Evolutionary conservation across 2,113 vertebrate species (phyloP).

Genomic region (Hypocryptadius cinnamomeus): DNA sequence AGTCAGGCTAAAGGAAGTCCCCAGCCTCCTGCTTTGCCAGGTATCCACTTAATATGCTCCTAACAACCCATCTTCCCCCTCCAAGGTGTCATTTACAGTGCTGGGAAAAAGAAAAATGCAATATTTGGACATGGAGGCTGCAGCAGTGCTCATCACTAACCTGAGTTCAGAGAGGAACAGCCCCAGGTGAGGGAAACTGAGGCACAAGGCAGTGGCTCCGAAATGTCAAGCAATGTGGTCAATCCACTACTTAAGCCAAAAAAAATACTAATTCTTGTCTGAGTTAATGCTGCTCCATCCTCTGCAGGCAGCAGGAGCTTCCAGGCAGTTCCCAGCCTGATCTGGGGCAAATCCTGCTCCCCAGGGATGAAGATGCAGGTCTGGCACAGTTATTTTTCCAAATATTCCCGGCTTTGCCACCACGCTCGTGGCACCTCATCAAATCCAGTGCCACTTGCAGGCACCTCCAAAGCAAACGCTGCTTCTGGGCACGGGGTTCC

Average conservation of each 20-base stretch:
- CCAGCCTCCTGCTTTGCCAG: not conserved
- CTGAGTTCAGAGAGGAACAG: too few species aligned
- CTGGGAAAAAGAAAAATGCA: not conserved
- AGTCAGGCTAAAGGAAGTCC: not conserved
- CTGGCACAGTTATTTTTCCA: not conserved
- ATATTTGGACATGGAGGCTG: not conserved
- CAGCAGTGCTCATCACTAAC: not conserved
- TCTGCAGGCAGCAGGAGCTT: not conserved
- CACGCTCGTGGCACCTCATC: not conserved
- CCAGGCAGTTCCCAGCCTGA: not conserved
- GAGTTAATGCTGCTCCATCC: not conserved
- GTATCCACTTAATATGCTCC: not conserved
- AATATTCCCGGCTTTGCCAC: not conserved
- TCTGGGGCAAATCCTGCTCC: not conserved
- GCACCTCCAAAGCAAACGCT: not conserved
- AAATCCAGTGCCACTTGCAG: not conserved
- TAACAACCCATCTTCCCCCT: not conserved
- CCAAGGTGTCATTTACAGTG: not conserved
- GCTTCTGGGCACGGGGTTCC: not conserved
- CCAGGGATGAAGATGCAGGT: not conserved
- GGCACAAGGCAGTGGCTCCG: not conserved
- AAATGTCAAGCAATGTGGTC: accelerated
- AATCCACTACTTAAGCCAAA: not conserved
- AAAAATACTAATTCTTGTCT: accelerated
- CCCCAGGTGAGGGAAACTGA: not conserved